Evolutionary conservation across 1,140 invertebrate genomes (phyloP).

Genomic region (Cydia splendana): DNA sequence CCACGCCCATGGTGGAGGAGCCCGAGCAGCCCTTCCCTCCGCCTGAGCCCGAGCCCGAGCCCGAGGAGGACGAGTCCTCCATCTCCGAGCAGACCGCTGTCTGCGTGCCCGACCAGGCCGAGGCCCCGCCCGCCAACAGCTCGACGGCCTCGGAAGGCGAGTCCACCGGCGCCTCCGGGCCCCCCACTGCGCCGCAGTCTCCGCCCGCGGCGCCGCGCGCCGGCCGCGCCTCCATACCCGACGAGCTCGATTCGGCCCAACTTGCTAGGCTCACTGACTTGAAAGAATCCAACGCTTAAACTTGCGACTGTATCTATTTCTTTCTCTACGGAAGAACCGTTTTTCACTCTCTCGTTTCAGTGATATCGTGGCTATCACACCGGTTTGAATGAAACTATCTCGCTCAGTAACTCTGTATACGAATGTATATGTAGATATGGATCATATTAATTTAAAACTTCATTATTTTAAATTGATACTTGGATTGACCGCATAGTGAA

Average conservation of each 20-base stretch:
- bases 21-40: conserved; percentile 85
- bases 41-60: conserved; percentile 73
- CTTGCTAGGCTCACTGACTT: conserved; percentile 90
- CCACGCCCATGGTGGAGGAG: conserved; percentile 92
- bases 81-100: conserved; percentile 36
- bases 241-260: conserved; percentile 91
- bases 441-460: not conserved
- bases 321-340: conserved; percentile 12
- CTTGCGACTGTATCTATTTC: conserved; percentile 37
- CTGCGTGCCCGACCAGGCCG: conserved; percentile 48
- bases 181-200: conserved; percentile 68
- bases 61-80: conserved; percentile 48
- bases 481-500: not conserved
- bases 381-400: not conserved
- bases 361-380: not conserved
- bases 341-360: conserved; percentile 18
- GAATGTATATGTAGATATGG: not conserved
- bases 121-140: conserved; percentile 63
- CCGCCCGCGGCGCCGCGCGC: conserved; percentile 85
- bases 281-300: conserved; percentile 93
- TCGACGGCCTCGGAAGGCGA: conserved; percentile 69
- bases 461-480: not conserved
- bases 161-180: conserved; percentile 60
- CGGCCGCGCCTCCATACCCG: conserved; percentile 88
- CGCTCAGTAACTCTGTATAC: not conserved